phyloP scores from a whole-genome alignment of 2,113 vertebrate species.

The Galemys pyrenaicus region DNA sequence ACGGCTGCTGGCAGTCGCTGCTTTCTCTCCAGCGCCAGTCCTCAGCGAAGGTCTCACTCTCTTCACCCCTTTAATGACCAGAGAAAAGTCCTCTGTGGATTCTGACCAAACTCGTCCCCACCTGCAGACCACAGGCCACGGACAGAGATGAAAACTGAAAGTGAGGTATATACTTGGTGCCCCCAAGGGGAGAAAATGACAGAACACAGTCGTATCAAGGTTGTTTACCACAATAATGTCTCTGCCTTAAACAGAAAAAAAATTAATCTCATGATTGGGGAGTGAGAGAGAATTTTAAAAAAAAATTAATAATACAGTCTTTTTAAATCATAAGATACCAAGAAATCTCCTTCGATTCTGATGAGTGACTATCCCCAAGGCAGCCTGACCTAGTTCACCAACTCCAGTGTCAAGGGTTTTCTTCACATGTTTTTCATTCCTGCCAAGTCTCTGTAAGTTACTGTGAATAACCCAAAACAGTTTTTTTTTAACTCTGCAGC shows the following conservation, averaged over 20 bases:
- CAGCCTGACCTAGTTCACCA: neutral
- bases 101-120: neutral
- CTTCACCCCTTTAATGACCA: neutral
- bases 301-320: neutral
- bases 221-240: neutral
- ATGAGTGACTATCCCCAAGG: neutral
- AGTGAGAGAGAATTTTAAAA: too few species aligned
- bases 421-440: constrained; percentile 9
- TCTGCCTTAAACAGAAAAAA: neutral
- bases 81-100: neutral
- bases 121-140: neutral
- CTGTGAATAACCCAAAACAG: neutral
- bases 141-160: neutral
- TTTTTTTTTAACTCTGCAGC: neutral
- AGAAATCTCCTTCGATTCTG: neutral
- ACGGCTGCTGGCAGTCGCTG: neutral
- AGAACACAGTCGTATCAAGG: neutral
- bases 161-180: neutral
- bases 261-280: too few species aligned
- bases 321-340: neutral
- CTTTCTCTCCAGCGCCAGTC: neutral
- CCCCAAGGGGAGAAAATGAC: neutral
- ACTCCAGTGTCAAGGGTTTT: neutral
- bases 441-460: neutral
- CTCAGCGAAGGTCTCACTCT: neutral